Base-by-base conservation (phyloP, 2,797 vertebrate species). In the Malacoctenus gilli region DNA sequence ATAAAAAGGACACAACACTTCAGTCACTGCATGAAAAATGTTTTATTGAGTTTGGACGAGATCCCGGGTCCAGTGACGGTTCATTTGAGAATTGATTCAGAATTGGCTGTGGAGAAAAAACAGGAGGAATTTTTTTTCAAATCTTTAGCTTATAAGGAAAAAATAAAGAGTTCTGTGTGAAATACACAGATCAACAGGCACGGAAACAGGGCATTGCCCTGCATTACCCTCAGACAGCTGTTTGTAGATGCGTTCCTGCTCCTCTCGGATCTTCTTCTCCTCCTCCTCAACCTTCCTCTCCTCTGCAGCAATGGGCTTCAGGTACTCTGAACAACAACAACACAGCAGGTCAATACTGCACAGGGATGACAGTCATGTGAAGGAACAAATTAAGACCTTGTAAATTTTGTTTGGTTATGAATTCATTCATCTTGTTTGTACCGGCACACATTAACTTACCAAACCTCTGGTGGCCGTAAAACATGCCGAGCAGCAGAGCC, bases 391-490 rank as follows among this genome's bases (percentile, higher is more conserved):
- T n/a, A n/a, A 25, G 23, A 25, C 23, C 4, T 25, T 25, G 23
- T 4, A 25, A 25, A 4, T 25, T n/a, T n/a, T n/a, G n/a, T n/a
- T n/a, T n/a, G n/a, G n/a, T n/a, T n/a, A n/a, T n/a, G n/a, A n/a
- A n/a, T n/a, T n/a, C n/a, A n/a, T n/a, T n/a, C n/a, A n/a, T n/a
- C n/a, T n/a, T n/a, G n/a, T n/a, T 25, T 25, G 4, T 8, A 25
- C 23, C 4, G 4, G 22, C 44, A 48, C 1, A 41, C 14, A 32
- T 5, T 1, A 16, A 91, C 94, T 92, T 87, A 98, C 96, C 93
- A 74, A 95, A 94, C 88, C 95, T 89, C 84, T 92, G 93, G 76
- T 94, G 94, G 63, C 96, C 95, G 59, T 97, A 97, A 39, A 93
- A 62, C 36, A 96, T 30, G 5, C 96, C 94, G 25, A 96, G 40